Percentiles rank a stretch among this genome's conserved stretches.
Conservation (phyloP, 37 sponge, comb jelly and placozoan genomes). For the Beroe ovata region DNA sequence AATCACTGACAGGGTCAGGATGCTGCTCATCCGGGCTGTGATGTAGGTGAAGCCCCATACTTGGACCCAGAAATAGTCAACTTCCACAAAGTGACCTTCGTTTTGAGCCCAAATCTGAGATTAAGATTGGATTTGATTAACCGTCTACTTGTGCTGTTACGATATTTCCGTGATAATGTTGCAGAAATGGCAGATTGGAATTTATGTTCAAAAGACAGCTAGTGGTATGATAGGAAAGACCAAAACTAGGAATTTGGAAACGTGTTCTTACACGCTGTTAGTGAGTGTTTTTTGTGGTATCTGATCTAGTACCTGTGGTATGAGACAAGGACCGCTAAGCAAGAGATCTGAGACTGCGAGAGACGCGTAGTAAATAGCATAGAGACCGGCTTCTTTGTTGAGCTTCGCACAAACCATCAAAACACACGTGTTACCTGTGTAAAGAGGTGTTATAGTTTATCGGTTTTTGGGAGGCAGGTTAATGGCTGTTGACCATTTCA, state of each 20-base stretch:
- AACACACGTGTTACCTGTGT: constrained; percentile 45
- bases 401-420: constrained; percentile 24
- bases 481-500: too few relatives aligned
- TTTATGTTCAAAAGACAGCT: too few relatives aligned
- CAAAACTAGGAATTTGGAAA: too few relatives aligned
- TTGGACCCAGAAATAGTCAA: background rate
- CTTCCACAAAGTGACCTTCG: constrained; percentile 30
- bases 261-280: too few relatives aligned
- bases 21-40: constrained; percentile 24
- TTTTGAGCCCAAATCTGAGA: constrained; percentile 43
- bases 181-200: too few relatives aligned
- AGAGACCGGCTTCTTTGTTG: constrained; percentile 5
- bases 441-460: background rate
- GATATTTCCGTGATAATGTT: too few relatives aligned
- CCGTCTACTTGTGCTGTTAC: too few relatives aligned
- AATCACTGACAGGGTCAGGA: constrained; percentile 44
- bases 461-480: too few relatives aligned
- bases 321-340: constrained; percentile 23
- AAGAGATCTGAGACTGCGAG: constrained; percentile 47
- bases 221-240: too few relatives aligned
- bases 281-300: too few relatives aligned
- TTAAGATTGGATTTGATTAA: background rate
- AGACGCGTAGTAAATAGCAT: constrained; percentile 53
- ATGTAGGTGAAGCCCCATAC: constrained; percentile 55
- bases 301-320: constrained; percentile 49